A percentile compares a stretch with the other conserved stretches of the same genome.
These are phyloP conservation scores for Leptopilina boulardi DNA, from an alignment of 1,140 invertebrate species.

Conservation along the genomic window DNA sequence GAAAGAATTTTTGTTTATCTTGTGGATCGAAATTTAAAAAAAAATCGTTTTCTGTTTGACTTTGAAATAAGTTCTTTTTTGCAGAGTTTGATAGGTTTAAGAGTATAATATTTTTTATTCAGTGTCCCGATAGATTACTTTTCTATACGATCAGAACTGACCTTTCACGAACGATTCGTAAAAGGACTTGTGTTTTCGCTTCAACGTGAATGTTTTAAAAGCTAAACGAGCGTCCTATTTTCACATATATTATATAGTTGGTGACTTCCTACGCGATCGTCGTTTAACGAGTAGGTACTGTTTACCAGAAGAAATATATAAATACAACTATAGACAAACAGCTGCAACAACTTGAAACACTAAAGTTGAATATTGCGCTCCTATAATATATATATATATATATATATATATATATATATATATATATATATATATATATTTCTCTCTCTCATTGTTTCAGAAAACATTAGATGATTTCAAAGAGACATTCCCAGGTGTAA, in stretches of 20 bases:
- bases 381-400: conserved; percentile 2
- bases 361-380: not conserved
- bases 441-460: conserved; percentile 14
- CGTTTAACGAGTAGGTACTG: conserved; percentile 4
- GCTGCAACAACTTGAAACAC: not conserved
- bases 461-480: not conserved
- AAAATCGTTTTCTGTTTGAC: too few species aligned
- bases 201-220: conserved; percentile 22
- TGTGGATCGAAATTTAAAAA: too few species aligned
- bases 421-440: not conserved
- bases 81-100: not conserved
- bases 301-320: not conserved
- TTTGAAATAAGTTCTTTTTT: not conserved
- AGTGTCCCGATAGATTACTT: conserved; percentile 10
- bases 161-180: conserved; percentile 32
- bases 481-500: conserved; percentile 26
- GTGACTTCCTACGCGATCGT: conserved; percentile 23
- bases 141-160: conserved; percentile 5
- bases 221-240: conserved; percentile 13
- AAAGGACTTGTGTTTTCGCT: conserved; percentile 33
- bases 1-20: too few species aligned
- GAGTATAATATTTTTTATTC: conserved; percentile 24
- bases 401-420: conserved; percentile 8
- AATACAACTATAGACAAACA: not conserved
- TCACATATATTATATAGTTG: not conserved